Evolutionary conservation across 1,140 invertebrate species (phyloP).

Genomic region (Drosophila ercepeae): DNA sequence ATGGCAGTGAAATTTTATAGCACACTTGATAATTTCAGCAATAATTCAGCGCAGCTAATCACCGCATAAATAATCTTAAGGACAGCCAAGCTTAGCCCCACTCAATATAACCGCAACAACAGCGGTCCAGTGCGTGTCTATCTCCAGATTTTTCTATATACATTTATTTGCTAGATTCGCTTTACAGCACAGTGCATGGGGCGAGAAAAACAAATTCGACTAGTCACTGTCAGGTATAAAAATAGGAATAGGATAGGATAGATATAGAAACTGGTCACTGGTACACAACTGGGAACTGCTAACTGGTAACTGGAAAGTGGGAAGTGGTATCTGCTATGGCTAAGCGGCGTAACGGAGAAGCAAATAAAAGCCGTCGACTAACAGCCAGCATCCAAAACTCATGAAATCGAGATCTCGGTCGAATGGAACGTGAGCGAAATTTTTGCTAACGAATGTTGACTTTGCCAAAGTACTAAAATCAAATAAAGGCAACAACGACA

Average conservation of each 20-base stretch:
- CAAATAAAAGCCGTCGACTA: constrained; percentile 53
- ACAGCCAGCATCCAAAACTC: constrained; percentile 49
- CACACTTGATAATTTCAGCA: constrained; percentile 80
- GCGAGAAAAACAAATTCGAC: constrained; percentile 30
- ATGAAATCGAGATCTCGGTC: constrained; percentile 71
- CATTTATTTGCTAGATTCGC: constrained; percentile 18
- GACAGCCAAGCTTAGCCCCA: constrained; percentile 37
- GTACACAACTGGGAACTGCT: not conserved
- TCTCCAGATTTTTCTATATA: constrained; percentile 24
- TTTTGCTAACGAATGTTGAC: constrained; percentile 79
- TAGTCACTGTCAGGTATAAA: constrained; percentile 1
- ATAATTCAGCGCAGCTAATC: constrained; percentile 77
- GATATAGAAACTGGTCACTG: not conserved
- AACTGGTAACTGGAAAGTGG: constrained; percentile 1
- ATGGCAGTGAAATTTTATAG: constrained; percentile 77
- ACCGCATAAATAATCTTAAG: constrained; percentile 82
- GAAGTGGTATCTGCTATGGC: constrained; percentile 22
- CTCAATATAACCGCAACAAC: constrained; percentile 17
- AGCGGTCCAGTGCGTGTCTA: constrained; percentile 21
- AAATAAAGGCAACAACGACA: constrained; percentile 64
- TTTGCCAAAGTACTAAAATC: constrained; percentile 77
- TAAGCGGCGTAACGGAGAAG: constrained; percentile 52
- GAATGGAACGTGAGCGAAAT: constrained; percentile 75
- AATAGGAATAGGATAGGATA: constrained; percentile 1
- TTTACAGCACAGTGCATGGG: constrained; percentile 37